Percentiles rank a stretch among this genome's conserved stretches.
Evolutionary conservation across 2,113 vertebrate genomes (phyloP).

Genomic region (Sylvilagus bachmani): DNA sequence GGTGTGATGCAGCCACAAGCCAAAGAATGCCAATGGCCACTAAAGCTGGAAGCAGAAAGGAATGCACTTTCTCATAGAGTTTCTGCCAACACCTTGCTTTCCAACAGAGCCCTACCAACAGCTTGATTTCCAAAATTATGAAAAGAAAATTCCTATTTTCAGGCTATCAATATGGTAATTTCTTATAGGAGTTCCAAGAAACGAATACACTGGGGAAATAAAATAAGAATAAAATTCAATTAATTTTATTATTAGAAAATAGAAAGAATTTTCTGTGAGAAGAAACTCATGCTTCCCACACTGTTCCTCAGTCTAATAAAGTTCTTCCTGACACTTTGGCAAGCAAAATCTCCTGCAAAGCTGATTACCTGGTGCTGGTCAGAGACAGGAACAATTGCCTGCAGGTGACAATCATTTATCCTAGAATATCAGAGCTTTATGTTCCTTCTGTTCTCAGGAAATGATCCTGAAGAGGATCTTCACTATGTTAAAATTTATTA

Average conservation of each 20-base stretch:
- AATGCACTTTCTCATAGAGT: not conserved
- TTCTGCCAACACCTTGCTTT: not conserved
- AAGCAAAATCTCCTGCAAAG: not conserved
- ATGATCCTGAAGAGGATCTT: not conserved
- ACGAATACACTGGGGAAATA: not conserved
- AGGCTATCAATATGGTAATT: not conserved
- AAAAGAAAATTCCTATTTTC: not conserved
- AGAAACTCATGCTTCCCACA: not conserved
- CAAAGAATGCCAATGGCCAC: not conserved
- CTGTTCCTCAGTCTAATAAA: not conserved
- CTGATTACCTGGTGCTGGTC: not conserved
- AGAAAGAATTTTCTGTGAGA: not conserved
- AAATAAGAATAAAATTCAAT: not conserved
- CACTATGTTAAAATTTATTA: slow-evolving; percentile 15
- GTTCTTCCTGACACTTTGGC: not conserved
- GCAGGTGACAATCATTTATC: not conserved
- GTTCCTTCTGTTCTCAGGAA: not conserved
- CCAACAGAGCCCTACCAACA: no score
- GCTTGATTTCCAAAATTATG: not conserved
- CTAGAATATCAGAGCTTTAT: not conserved
- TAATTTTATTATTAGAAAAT: not conserved
- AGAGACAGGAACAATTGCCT: not conserved
- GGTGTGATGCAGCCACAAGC: not conserved
- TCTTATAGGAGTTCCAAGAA: not conserved
- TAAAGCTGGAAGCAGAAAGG: not conserved